Evolutionary conservation across 2,797 vertebrate species (phyloP).

Genomic region (Schizopygopsis pylzovi): DNA sequence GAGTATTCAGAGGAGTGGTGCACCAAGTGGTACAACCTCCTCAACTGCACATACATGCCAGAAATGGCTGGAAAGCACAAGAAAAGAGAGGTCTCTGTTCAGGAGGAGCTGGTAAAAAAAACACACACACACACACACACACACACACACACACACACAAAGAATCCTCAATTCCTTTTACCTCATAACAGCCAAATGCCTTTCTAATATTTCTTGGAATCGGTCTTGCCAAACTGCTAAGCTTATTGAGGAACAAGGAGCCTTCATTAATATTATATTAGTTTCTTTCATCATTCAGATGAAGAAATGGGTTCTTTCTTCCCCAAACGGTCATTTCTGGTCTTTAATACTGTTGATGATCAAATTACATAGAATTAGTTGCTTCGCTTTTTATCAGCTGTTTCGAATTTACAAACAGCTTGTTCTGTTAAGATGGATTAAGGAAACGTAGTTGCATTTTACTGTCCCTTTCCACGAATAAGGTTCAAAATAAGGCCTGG

Average conservation of each 20-base stretch:
- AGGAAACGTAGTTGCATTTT: neutral
- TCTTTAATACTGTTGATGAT: conserved; percentile 10
- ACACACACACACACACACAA: neutral
- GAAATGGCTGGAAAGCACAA: conserved; percentile 79
- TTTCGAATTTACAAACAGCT: neutral
- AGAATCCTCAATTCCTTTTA: conserved; percentile 2
- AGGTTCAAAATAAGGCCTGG: neutral
- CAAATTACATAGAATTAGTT: conserved; percentile 16
- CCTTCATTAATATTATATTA: neutral
- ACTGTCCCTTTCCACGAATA: neutral
- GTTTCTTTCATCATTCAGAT: conserved; percentile 15
- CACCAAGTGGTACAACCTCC: conserved; percentile 93
- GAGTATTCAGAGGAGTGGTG: conserved; percentile 84
- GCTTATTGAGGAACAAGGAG: neutral
- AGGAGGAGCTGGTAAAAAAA: conserved; percentile 49
- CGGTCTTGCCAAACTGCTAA: conserved; percentile 1
- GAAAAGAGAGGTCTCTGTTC: conserved; percentile 46
- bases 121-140: neutral
- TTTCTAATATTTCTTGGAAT: conserved; percentile 14
- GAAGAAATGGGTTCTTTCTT: conserved; percentile 4
- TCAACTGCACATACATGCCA: conserved; percentile 84
- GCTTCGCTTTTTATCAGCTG: neutral
- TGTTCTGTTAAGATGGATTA: neutral
- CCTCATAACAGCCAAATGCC: conserved; percentile 13
- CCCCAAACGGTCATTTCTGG: neutral